Percentiles rank a stretch among this genome's conserved stretches.
Evolutionary conservation across 2,888 invertebrate genomes (phyloP).

Genomic region (Harpagoxenus sublaevis): DNA sequence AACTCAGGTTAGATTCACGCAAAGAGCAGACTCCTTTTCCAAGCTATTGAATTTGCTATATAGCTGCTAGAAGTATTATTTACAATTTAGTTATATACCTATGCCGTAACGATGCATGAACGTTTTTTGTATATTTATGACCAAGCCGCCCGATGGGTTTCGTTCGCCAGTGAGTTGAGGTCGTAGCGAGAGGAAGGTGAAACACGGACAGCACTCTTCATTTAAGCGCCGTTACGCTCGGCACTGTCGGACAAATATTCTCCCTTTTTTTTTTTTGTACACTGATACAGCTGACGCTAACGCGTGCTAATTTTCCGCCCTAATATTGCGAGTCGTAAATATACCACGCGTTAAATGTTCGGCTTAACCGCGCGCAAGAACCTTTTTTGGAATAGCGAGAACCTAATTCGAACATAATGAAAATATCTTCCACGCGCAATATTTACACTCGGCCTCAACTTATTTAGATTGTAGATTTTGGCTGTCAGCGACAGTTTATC

Average conservation of each 20-base stretch:
- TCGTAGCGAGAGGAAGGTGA: conserved; percentile 15
- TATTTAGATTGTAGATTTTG: conserved; percentile 14
- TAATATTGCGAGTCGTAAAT: conserved; percentile 42
- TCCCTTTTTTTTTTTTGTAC: not conserved
- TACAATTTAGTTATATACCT: conserved; percentile 64
- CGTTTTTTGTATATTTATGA: conserved; percentile 47
- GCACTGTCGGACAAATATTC: conserved; percentile 12
- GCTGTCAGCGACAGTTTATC: not conserved
- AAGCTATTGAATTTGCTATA: conserved; percentile 71
- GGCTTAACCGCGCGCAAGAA: not conserved
- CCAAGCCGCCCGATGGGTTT: conserved; percentile 5
- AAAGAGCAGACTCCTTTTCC: conserved; percentile 78
- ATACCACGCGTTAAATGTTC: conserved; percentile 9
- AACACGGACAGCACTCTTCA: not conserved
- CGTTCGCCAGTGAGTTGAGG: conserved; percentile 39
- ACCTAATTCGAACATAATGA: not conserved
- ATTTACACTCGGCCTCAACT: conserved; percentile 20
- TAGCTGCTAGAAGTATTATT: conserved; percentile 69
- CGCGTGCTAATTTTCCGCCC: conserved; percentile 42
- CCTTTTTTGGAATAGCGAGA: not conserved
- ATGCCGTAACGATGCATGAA: conserved; percentile 66
- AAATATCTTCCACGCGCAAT: not conserved
- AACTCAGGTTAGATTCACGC: conserved; percentile 84
- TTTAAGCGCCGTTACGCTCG: conserved; percentile 32
- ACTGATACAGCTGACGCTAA: conserved; percentile 42